Evolutionary conservation across 2,797 vertebrate genomes (phyloP).

Genomic region (Podarcis lilfordi): DNA sequence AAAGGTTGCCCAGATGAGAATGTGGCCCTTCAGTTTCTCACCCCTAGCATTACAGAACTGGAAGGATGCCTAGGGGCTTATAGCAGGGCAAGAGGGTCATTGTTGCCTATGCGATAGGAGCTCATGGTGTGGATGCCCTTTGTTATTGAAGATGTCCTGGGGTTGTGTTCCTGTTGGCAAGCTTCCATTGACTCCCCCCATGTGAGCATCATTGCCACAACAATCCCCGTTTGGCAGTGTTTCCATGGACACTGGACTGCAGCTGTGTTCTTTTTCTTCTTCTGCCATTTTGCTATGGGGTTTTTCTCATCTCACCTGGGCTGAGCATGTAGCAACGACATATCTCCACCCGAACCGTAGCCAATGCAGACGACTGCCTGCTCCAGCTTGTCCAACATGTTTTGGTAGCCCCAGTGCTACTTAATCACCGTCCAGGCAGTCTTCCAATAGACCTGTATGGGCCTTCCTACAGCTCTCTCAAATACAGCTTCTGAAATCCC

Average conservation of each 20-base stretch:
- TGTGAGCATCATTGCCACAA: not conserved
- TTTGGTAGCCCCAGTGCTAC: not conserved
- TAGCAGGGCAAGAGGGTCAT: not conserved
- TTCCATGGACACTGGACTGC: not conserved
- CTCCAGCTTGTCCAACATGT: not conserved
- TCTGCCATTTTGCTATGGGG: too few relatives aligned
- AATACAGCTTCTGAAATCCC: not conserved
- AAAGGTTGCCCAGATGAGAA: too few relatives aligned
- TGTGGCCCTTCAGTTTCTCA: too few relatives aligned
- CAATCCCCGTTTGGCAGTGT: not conserved
- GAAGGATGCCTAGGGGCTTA: not conserved
- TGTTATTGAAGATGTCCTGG: not conserved
- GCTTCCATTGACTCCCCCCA: not conserved
- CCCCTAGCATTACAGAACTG: not conserved
- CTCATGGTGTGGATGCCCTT: not conserved
- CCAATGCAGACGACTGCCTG: not conserved
- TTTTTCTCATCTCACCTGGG: not conserved
- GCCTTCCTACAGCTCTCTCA: not conserved
- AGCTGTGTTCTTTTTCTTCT: too few relatives aligned
- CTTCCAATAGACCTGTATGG: not conserved
- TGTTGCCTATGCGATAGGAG: not conserved
- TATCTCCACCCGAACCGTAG: not conserved
- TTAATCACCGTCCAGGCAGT: not conserved
- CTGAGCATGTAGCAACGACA: too few relatives aligned
- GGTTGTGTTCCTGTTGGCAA: not conserved